These are phyloP conservation scores for Apteryx mantelli DNA, from an alignment of 2,113 vertebrate species.

Conservation along the genomic window DNA sequence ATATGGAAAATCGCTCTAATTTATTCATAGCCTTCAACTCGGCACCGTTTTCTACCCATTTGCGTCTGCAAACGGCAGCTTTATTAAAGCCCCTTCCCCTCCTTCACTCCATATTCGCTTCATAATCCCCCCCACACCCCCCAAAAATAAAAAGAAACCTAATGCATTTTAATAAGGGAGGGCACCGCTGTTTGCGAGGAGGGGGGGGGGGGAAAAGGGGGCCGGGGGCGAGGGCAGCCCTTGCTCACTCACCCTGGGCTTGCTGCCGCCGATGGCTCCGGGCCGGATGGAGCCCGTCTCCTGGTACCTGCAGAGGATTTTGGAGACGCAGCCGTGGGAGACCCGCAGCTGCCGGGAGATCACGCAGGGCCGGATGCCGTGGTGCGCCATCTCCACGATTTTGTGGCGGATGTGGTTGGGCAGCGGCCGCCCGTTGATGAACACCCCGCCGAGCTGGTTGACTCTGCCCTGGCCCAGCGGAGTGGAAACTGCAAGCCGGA, in stretches of 20 bases:
- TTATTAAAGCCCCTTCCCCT: background rate
- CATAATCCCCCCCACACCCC: too few relatives aligned
- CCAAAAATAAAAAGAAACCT: background rate
- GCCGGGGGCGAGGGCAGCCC: background rate
- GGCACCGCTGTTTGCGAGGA: too few relatives aligned
- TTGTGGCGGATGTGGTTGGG: conserved; percentile 99
- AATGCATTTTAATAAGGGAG: background rate
- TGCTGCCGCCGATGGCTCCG: conserved; percentile 97
- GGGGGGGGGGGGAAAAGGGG: background rate
- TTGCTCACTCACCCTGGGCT: conserved; percentile 93
- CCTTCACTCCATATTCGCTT: background rate
- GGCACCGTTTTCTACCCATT: background rate
- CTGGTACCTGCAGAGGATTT: conserved; percentile 98
- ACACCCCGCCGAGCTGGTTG: conserved; percentile 98
- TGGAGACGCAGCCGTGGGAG: conserved; percentile 97
- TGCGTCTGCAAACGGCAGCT: background rate
- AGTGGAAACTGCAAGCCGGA: conserved; percentile 87
- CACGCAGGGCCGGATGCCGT: conserved; percentile 97
- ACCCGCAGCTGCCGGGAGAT: conserved; percentile 96
- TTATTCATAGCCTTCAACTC: background rate
- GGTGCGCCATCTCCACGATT: conserved; percentile 99
- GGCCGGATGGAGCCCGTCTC: conserved; percentile 98
- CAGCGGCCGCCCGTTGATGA: conserved; percentile 96
- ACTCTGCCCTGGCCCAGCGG: conserved; percentile 97
- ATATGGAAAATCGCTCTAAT: background rate